phyloP scores from a whole-genome alignment of 2,113 vertebrate species.

The Protobothrops flavoviridis region DNA sequence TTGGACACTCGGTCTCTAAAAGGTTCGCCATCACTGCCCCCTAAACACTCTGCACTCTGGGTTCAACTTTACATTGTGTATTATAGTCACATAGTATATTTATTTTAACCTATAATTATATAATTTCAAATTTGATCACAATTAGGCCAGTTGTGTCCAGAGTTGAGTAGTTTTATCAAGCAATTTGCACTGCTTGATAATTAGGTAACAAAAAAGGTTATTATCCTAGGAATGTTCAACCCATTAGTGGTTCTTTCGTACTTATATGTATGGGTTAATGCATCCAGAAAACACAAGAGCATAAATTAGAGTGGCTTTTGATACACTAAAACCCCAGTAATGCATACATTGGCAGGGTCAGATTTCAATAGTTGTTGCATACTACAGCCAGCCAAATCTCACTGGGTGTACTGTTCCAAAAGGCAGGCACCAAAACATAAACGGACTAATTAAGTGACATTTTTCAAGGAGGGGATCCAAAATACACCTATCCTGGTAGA shows the following conservation, averaged over 20 bases:
- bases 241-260: not conserved
- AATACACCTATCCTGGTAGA: not conserved
- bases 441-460: not conserved
- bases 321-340: not conserved
- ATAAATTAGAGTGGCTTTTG: not conserved
- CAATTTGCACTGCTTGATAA: not conserved
- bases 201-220: not conserved
- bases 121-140: not conserved
- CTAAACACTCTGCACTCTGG: too few species aligned
- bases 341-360: not conserved
- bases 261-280: not conserved
- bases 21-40: too few species aligned
- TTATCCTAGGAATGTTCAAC: not conserved
- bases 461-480: not conserved
- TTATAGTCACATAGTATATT: not conserved
- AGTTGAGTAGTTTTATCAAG: not conserved
- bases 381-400: not conserved
- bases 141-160: not conserved
- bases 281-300: not conserved
- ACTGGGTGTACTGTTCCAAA: not conserved
- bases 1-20: too few species aligned
- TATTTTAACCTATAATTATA: constrained; percentile 10
- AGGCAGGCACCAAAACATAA: not conserved
- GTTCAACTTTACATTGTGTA: not conserved
- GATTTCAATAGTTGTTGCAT: not conserved